Percentiles rank a stretch among this genome's conserved stretches.
Evolutionary conservation across 2,113 vertebrate species (phyloP).

Genomic region (Asarcornis scutulata): DNA sequence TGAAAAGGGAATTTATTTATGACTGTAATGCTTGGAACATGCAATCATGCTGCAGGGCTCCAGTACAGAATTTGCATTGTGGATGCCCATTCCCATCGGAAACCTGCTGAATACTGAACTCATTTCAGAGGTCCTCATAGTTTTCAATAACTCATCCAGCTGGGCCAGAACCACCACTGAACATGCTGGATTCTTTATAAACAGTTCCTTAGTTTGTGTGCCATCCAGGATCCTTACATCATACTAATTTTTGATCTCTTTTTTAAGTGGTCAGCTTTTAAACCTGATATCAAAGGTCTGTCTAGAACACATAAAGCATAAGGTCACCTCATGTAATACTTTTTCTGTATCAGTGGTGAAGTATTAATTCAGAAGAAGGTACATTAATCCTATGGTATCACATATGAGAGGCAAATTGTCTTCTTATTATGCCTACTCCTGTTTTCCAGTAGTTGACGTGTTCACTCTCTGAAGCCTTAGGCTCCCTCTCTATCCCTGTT

Average conservation of each 20-base stretch:
- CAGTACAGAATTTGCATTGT: constrained; percentile 34
- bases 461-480: not conserved
- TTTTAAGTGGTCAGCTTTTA: not conserved
- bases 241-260: not conserved
- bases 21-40: not conserved
- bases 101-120: constrained; percentile 19
- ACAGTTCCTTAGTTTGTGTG: not conserved
- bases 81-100: constrained; percentile 43
- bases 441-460: not conserved
- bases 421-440: not conserved
- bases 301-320: not conserved
- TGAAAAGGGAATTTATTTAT: not conserved
- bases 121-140: not conserved
- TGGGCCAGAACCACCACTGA: not conserved
- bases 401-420: not conserved
- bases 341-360: not conserved
- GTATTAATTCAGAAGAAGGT: not conserved
- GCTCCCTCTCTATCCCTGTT: not conserved
- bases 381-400: not conserved
- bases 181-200: not conserved
- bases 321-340: accelerated
- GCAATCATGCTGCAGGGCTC: not conserved
- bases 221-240: not conserved
- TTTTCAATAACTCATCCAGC: not conserved
- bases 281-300: not conserved